phyloP scores from a whole-genome alignment of 2,113 vertebrate genomes.

The Spheniscus mendiculus region DNA sequence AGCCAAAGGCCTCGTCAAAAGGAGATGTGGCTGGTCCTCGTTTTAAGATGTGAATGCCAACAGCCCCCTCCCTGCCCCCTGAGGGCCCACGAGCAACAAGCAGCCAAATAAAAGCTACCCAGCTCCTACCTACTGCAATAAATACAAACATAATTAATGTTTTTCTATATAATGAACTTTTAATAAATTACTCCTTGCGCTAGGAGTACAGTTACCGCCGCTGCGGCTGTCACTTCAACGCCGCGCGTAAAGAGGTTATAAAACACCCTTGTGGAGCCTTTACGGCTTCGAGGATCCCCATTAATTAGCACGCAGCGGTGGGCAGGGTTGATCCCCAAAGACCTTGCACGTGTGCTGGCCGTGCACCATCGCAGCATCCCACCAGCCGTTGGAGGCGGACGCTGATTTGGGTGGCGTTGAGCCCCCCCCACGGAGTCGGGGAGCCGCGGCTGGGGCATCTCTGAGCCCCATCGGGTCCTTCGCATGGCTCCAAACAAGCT shows the following conservation, averaged over 20 bases:
- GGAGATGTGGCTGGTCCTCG: rapidly evolving
- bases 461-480: neutral
- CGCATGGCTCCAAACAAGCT: neutral
- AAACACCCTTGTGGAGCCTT: neutral
- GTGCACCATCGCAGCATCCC: neutral
- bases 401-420: rapidly evolving
- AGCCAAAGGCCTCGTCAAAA: neutral
- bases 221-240: neutral
- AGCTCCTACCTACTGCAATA: neutral
- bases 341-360: neutral
- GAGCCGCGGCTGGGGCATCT: neutral
- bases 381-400: rapidly evolving
- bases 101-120: neutral
- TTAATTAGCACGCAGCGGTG: neutral
- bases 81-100: neutral
- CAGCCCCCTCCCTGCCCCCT: too few species aligned
- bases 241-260: rapidly evolving
- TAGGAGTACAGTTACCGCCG: neutral
- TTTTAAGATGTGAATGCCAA: neutral
- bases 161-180: neutral
- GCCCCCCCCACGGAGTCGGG: neutral
- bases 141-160: neutral
- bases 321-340: neutral
- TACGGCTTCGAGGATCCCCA: neutral
- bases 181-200: neutral